Conservation (phyloP, 2,888 invertebrate species). For the Rapana venosa region DNA sequence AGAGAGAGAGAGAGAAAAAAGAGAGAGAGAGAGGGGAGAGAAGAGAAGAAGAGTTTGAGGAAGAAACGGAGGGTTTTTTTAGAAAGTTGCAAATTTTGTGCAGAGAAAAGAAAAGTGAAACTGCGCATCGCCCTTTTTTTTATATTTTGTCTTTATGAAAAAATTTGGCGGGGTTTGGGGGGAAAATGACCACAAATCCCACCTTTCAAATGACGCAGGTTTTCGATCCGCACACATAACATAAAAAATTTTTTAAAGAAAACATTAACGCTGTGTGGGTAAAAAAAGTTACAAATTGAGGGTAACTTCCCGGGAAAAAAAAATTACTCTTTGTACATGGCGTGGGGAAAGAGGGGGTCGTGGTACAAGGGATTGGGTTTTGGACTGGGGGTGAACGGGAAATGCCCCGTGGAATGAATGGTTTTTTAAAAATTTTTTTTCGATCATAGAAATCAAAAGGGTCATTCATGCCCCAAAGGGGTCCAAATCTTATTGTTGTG, state of each 20-base stretch:
- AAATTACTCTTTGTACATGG: not conserved
- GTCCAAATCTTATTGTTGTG: not conserved
- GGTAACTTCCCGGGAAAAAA: not conserved
- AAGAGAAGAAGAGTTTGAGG: too few relatives aligned
- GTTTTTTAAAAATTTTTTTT: not conserved
- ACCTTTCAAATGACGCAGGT: not conserved
- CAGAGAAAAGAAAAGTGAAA: not conserved
- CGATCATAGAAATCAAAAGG: not conserved
- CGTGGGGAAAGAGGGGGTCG: not conserved
- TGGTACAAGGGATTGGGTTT: constrained; percentile 12
- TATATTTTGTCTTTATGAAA: not conserved
- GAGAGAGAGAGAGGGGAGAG: too few relatives aligned
- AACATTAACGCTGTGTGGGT: not conserved
- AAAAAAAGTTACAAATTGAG: not conserved
- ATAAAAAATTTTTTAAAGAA: not conserved
- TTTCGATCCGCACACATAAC: not conserved
- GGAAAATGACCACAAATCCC: not conserved
- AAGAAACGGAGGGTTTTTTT: too few relatives aligned
- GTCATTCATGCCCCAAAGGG: not conserved
- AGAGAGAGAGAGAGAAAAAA: too few relatives aligned
- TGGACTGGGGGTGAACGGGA: not conserved
- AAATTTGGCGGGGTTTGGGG: not conserved
- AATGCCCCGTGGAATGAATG: too few relatives aligned
- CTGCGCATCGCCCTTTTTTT: not conserved
- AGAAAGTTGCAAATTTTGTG: not conserved